A percentile compares a stretch with the other conserved stretches of the same genome.
These are phyloP conservation scores for Hyposmocoma kahamanoa DNA, from an alignment of 1,140 invertebrate species.

Conservation along the genomic window DNA sequence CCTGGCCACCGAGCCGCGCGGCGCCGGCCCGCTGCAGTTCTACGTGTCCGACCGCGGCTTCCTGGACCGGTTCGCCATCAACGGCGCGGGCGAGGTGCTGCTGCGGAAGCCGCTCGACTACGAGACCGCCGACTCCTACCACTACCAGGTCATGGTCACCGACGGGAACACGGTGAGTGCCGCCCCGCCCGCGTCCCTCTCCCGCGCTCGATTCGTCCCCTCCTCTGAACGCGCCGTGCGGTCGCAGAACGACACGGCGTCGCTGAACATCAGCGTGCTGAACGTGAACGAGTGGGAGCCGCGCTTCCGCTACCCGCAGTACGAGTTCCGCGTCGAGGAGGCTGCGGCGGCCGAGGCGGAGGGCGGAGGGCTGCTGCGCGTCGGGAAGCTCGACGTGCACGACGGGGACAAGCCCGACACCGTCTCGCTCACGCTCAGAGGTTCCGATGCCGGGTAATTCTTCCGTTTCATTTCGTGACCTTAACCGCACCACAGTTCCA, in stretches of 20 bases:
- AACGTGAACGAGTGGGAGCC: constrained; percentile 96
- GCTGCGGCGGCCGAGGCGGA: constrained; percentile 50
- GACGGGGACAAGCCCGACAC: constrained; percentile 87
- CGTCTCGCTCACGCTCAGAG: constrained; percentile 80
- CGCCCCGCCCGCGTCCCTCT: constrained; percentile 77
- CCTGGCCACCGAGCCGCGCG: constrained; percentile 74
- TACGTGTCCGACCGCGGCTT: constrained; percentile 78
- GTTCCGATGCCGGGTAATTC: constrained; percentile 79
- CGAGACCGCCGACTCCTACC: constrained; percentile 82
- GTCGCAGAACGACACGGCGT: constrained; percentile 83
- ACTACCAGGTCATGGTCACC: constrained; percentile 87
- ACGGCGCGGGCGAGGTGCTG: constrained; percentile 85
- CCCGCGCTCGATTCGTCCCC: constrained; percentile 87
- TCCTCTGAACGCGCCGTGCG: constrained; percentile 86
- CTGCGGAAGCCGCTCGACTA: constrained; percentile 86
- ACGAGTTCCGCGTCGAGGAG: constrained; percentile 84
- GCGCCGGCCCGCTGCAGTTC: constrained; percentile 53
- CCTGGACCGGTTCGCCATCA: constrained; percentile 82
- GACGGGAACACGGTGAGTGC: constrained; percentile 85
- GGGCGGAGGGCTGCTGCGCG: constrained; percentile 56
- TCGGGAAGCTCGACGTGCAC: constrained; percentile 83
- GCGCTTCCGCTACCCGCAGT: constrained; percentile 88
- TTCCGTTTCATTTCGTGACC: neutral
- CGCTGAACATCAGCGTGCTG: constrained; percentile 85
- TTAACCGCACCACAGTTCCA: neutral